phyloP scores from a whole-genome alignment of 2,888 invertebrate species.

The Tuberolachnus salignus region DNA sequence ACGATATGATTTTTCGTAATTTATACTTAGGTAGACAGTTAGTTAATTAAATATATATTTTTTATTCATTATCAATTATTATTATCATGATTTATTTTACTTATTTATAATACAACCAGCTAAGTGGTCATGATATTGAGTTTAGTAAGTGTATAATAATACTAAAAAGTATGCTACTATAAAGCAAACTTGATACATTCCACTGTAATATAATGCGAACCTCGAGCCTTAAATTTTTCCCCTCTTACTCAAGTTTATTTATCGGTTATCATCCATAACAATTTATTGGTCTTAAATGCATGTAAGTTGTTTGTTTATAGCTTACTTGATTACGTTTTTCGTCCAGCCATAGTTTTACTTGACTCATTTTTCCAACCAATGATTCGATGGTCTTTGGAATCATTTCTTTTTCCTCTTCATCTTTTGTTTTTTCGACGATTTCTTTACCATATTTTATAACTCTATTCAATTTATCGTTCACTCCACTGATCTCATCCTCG shows the following conservation, averaged over 20 bases:
- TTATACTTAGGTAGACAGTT: background rate
- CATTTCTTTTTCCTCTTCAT: constrained; percentile 76
- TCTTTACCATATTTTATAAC: constrained; percentile 78
- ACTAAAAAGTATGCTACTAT: no score
- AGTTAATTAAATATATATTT: no score
- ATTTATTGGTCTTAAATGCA: background rate
- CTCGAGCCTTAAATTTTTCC: no score
- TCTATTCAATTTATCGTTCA: constrained; percentile 78
- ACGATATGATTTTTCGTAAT: background rate
- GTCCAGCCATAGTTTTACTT: constrained; percentile 79
- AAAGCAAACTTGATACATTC: no score
- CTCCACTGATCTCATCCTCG: constrained; percentile 74
- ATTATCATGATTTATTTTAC: background rate
- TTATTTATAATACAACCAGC: background rate
- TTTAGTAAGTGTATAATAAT: background rate
- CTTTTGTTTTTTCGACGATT: constrained; percentile 79
- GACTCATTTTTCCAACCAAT: constrained; percentile 78
- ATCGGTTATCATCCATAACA: background rate
- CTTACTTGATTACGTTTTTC: constrained; percentile 75
- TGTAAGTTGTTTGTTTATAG: background rate
- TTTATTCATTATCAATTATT: background rate
- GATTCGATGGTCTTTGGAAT: constrained; percentile 78
- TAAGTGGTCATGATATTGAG: background rate
- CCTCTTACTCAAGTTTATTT: no score
- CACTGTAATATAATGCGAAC: no score